phyloP scores from a whole-genome alignment of 2,888 invertebrate genomes.

The Heteromurus nitidus region DNA sequence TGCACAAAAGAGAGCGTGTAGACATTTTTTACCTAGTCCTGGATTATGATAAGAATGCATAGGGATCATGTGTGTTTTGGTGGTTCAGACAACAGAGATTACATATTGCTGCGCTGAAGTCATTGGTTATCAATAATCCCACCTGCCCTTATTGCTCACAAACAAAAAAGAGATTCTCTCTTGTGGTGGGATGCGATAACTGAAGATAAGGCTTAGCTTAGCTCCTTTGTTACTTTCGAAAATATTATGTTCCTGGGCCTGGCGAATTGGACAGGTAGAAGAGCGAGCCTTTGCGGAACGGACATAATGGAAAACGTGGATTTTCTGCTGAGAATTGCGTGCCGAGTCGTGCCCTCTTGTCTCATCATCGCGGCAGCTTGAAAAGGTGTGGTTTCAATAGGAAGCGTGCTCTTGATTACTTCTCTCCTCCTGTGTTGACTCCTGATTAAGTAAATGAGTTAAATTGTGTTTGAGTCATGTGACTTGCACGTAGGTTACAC shows the following conservation, averaged over 20 bases:
- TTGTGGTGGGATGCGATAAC: not conserved
- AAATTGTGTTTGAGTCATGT: constrained; percentile 8
- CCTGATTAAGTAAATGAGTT: constrained; percentile 39
- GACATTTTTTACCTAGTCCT: constrained; percentile 21
- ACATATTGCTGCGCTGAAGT: not conserved
- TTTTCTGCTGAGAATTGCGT: not conserved
- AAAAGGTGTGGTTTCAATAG: constrained; percentile 39
- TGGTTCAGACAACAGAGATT: not conserved
- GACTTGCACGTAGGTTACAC: constrained; percentile 6
- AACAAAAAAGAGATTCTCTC: constrained; percentile 26
- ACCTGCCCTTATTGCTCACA: constrained; percentile 37
- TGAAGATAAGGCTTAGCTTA: not conserved
- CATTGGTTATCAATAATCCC: constrained; percentile 50
- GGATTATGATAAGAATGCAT: constrained; percentile 46
- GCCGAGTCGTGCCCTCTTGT: not conserved
- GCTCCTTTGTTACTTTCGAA: no score
- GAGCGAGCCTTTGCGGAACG: no score
- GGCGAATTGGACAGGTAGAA: no score
- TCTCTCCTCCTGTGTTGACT: constrained; percentile 23
- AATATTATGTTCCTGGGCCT: no score
- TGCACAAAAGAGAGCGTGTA: constrained; percentile 19
- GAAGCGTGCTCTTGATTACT: constrained; percentile 49
- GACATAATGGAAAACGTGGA: no score
- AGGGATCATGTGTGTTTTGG: constrained; percentile 13
- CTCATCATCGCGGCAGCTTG: constrained; percentile 22